Evolutionary conservation across 2,113 vertebrate species (phyloP), one percentile per base, ranked within the genome.

Genomic region (Chloropsis cyanopogon): DNA sequence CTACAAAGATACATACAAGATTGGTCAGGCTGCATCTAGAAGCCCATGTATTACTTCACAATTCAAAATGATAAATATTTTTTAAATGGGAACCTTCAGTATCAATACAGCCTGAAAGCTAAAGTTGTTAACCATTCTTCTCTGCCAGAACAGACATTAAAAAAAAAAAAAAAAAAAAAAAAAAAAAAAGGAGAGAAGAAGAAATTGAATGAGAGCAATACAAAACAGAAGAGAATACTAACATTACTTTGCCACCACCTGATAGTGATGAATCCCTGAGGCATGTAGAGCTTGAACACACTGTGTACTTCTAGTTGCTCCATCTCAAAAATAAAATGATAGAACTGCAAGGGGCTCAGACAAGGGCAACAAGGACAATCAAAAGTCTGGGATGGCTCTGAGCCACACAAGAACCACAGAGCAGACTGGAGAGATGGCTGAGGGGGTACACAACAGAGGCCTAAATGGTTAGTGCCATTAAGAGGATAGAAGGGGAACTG

Each of bases 191-290:
- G 3, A 39, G 23, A 52, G 33, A 26, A 50, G 57, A 39, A 20
- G 24, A 82, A 90, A 82, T 56, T 52, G n/a, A 90, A 86, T 64
- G 15, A 86, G 86, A 92, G 22, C 44, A 80, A 88, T 88, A 92
- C 60, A 93, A 92, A 96, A 31, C 37, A 93, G 41, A 86, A 63
- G 28, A 79, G 71, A 71, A 64, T 42, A 79, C 83, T 81, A 92
- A 78, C 50, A 80, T 90, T 75, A 64, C 80, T 80, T 52, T 86
- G 49, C 59, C 41, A 88, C 20, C 31, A 46, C n/a, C n/a, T 37
- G 63, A 90, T 69, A 37, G 37, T 72, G 70, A 82, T 85, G 79
- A 93, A 88, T 92, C 88, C 88, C 91, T 77, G 79, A 93, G 88
- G 82, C 91, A 83, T 11, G 12, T 28, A 77, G 37, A 70, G n/a